These are phyloP conservation scores for Apamea monoglypha DNA, from an alignment of 2,888 invertebrate species.

Conservation along the genomic window DNA sequence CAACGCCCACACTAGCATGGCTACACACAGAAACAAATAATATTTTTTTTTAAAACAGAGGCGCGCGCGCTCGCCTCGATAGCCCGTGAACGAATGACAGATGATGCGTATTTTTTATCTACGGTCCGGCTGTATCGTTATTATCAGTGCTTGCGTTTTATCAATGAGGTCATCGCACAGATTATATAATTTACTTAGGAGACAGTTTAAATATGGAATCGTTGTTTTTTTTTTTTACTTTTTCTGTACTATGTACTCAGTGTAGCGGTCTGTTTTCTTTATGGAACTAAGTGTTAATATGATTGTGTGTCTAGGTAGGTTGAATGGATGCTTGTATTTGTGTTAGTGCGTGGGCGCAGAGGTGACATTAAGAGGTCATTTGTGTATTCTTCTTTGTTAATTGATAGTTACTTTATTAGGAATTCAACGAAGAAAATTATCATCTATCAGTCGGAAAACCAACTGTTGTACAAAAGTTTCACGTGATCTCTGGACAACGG, in stretches of 20 bases:
- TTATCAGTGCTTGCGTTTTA: slow-evolving; percentile 41
- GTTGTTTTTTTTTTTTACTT: neutral
- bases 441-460: neutral
- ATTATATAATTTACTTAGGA: slow-evolving; percentile 42
- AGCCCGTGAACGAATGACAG: slow-evolving; percentile 47
- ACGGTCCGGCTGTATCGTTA: slow-evolving; percentile 24
- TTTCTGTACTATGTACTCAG: neutral
- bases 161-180: slow-evolving; percentile 54
- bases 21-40: slow-evolving; percentile 23
- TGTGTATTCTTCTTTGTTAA: slow-evolving; percentile 8
- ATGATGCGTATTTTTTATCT: slow-evolving; percentile 29
- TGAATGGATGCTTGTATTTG: neutral
- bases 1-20: slow-evolving; percentile 66
- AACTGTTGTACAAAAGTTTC: neutral
- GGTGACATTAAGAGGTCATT: slow-evolving; percentile 18
- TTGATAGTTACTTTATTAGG: slow-evolving; percentile 7
- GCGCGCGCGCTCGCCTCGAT: slow-evolving; percentile 19
- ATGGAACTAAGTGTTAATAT: neutral
- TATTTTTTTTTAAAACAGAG: neutral
- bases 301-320: neutral
- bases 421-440: neutral
- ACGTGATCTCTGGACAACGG: neutral
- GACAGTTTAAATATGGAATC: slow-evolving; percentile 18
- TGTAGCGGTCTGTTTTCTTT: neutral
- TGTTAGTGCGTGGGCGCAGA: slow-evolving; percentile 30